Conservation (phyloP, 2,113 vertebrate species). For the Peromyscus californicus region DNA sequence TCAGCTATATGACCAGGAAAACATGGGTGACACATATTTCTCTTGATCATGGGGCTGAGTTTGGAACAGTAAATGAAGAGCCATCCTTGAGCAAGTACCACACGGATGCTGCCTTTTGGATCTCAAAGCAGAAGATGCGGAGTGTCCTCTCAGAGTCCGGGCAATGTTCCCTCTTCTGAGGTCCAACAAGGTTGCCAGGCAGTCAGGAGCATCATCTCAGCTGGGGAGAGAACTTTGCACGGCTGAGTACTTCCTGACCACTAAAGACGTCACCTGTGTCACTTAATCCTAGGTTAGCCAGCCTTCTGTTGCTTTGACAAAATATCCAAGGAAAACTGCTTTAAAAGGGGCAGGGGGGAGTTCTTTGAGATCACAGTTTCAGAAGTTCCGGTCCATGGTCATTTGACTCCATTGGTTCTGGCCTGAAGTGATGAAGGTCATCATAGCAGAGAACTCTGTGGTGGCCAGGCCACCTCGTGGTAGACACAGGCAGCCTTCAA, state of each 20-base stretch:
- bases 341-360: not conserved
- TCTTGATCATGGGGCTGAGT: not conserved
- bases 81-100: not conserved
- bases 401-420: not conserved
- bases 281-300: no score
- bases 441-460: not conserved
- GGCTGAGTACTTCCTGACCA: not conserved
- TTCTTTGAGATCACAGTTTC: not conserved
- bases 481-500: not conserved
- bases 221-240: rapidly evolving
- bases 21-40: no score
- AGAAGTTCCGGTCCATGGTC: not conserved
- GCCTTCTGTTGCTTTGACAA: not conserved
- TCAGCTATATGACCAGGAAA: rapidly evolving
- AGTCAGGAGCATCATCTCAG: not conserved
- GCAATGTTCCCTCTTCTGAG: not conserved
- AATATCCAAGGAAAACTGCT: not conserved
- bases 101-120: not conserved
- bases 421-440: not conserved
- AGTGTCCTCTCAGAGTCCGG: not conserved
- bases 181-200: not conserved
- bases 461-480: not conserved
- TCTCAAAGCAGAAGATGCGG: not conserved
- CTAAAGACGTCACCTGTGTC: rapidly evolving
- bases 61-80: not conserved